A percentile compares a stretch with the other conserved stretches of the same genome.
Evolutionary conservation across 2,888 invertebrate species (phyloP).

Genomic region (Apamea epomidion): DNA sequence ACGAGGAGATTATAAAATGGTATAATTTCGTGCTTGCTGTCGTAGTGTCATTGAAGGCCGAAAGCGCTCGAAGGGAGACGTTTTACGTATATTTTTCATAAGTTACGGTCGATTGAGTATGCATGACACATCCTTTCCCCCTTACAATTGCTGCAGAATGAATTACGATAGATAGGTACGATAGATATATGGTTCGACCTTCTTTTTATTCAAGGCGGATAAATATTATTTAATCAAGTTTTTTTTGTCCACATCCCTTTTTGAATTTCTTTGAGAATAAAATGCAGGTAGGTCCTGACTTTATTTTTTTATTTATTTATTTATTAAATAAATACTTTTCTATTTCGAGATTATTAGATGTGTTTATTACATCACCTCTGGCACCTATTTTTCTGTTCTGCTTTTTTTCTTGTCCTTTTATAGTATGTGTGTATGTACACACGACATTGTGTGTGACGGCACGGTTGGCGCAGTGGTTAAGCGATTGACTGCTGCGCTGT

Average conservation of each 20-base stretch:
- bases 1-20: slow-evolving; percentile 26
- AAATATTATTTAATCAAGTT: neutral
- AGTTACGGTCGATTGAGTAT: slow-evolving; percentile 49
- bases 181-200: slow-evolving; percentile 32
- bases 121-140: slow-evolving; percentile 34
- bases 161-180: slow-evolving; percentile 16
- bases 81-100: slow-evolving; percentile 42
- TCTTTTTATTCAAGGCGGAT: neutral
- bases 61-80: slow-evolving; percentile 20
- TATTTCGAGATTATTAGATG: neutral
- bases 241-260: neutral
- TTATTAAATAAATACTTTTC: neutral
- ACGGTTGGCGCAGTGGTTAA: no score
- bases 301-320: no score
- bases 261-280: neutral
- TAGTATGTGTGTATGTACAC: no score
- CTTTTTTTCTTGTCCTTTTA: no score
- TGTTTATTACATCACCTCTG: neutral
- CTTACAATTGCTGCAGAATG: slow-evolving; percentile 38
- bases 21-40: slow-evolving; percentile 14
- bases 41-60: slow-evolving; percentile 5
- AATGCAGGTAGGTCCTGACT: neutral
- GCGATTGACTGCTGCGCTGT: no score
- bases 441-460: no score
- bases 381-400: no score